A percentile compares a stretch with the other conserved stretches of the same genome.
phyloP scores from a whole-genome alignment of 2,888 invertebrate genomes.

The Parnassius smintheus region DNA sequence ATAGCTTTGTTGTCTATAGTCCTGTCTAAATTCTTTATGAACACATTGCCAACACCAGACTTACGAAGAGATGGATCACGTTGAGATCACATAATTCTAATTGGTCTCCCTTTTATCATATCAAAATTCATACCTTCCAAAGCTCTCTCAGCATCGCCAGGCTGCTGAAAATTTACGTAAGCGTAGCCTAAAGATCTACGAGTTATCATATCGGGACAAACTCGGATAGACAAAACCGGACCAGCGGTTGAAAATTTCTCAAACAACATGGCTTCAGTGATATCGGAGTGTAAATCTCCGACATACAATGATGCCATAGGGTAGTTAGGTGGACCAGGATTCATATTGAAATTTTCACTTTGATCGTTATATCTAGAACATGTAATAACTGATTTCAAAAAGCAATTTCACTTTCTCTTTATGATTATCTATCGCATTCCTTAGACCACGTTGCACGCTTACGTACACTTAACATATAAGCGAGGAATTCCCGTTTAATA shows the following conservation, averaged over 20 bases:
- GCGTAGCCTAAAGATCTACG: constrained; percentile 99
- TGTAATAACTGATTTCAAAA: constrained; percentile 62
- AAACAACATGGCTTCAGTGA: constrained; percentile 99
- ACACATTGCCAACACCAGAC: constrained; percentile 99
- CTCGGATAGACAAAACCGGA: constrained; percentile 98
- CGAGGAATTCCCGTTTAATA: constrained; percentile 83
- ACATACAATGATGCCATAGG: constrained; percentile 99
- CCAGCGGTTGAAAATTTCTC: constrained; percentile 99
- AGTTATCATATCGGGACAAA: constrained; percentile 98
- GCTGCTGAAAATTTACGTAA: constrained; percentile 99
- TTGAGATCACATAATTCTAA: constrained; percentile 99
- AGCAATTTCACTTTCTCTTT: constrained; percentile 77
- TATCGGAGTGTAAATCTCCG: constrained; percentile 98
- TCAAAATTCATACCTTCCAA: constrained; percentile 99
- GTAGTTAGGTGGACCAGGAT: constrained; percentile 92
- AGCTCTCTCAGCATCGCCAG: constrained; percentile 99
- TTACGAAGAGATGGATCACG: constrained; percentile 98
- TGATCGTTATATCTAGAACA: constrained; percentile 57
- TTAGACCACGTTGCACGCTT: constrained; percentile 82
- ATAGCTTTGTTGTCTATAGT: constrained; percentile 99
- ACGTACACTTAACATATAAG: constrained; percentile 81
- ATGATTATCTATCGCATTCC: constrained; percentile 79
- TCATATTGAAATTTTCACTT: constrained; percentile 82
- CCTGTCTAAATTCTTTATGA: constrained; percentile 99
- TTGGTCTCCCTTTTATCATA: constrained; percentile 97